Base-by-base conservation (phyloP, 1,140 invertebrate genomes). In the Globodera rostochiensis region DNA sequence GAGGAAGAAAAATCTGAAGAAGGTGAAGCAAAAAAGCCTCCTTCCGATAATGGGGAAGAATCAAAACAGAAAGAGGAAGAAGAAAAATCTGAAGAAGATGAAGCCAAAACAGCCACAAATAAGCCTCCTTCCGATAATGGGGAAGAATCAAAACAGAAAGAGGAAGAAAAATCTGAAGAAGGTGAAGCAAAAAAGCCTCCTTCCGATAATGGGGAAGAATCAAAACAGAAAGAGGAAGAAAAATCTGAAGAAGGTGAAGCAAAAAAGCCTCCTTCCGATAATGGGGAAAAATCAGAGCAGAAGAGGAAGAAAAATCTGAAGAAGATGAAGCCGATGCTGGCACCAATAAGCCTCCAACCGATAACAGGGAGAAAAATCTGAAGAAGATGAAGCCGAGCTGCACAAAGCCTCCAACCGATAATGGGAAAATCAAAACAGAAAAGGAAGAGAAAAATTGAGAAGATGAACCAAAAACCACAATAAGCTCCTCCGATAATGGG, bases 31-130 rank as follows among this genome's bases (percentile, higher is more conserved):
- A 50, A 6, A 11, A 11, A 50, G 50, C 50, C 2, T 36, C 25
- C 25, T 1, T 0, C 25, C 25, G 25, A 0, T 50, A 11, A 3
- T 73, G 2, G 25, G 25, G 49, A 74, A 74, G 11, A 25, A 19
- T 13, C 57, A 15, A 13, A 11, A 6, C 19, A 74, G 25, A 2
- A 25, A 74, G 25, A 11, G 57, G 49, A 74, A 74, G 47, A n/a
- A n/a, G n/a, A n/a, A 45, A 74, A 21, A 74, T 36, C 25, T n/a
- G 49, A 47, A 74, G 47, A 74, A 74, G 53, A 74, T 36, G 2
- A 19, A 74, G 53, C n/a, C n/a, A 9, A 74, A 74, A 36, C n/a
- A 45, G n/a, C 73, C 8, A 74, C 49, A 21, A 50, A 6, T 6
- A 11, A 50, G 50, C 50, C 25, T 1, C 25, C 25, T 1, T 1